Evolutionary conservation across 2,113 vertebrate genomes (phyloP).

Genomic region (Pseudorasbora parva): DNA sequence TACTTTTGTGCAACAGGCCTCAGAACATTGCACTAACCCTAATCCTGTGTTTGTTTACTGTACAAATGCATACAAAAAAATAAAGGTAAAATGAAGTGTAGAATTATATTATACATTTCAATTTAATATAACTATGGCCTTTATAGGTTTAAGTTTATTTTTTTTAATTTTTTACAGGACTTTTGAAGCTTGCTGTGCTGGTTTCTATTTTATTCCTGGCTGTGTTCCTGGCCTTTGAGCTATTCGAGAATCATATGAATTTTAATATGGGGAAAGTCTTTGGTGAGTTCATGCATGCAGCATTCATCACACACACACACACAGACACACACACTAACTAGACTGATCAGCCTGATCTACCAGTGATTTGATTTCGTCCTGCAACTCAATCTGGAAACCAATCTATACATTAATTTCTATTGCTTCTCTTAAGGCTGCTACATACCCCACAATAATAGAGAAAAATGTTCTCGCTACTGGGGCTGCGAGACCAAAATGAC

Average conservation of each 20-base stretch:
- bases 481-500: no score
- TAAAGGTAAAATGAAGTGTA: not conserved
- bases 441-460: no score
- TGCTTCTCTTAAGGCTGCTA: no score
- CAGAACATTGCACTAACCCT: not conserved
- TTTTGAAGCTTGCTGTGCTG: slow-evolving; percentile 83
- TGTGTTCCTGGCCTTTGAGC: slow-evolving; percentile 88
- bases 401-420: no score
- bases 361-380: no score
- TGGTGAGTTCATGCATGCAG: slow-evolving; percentile 77
- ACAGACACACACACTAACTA: no score
- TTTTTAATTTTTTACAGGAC: slow-evolving; percentile 72
- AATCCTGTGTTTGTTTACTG: not conserved
- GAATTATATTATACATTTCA: no score
- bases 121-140: not conserved
- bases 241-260: slow-evolving; percentile 89
- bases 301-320: not conserved
- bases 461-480: no score
- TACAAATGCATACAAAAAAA: not conserved
- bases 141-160: no score
- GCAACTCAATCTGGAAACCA: no score
- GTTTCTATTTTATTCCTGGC: slow-evolving; percentile 82
- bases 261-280: slow-evolving; percentile 81
- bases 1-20: no score
- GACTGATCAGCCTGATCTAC: no score